Evolutionary conservation across 2,797 vertebrate genomes (phyloP).

Genomic region (Dryobates pubescens): DNA sequence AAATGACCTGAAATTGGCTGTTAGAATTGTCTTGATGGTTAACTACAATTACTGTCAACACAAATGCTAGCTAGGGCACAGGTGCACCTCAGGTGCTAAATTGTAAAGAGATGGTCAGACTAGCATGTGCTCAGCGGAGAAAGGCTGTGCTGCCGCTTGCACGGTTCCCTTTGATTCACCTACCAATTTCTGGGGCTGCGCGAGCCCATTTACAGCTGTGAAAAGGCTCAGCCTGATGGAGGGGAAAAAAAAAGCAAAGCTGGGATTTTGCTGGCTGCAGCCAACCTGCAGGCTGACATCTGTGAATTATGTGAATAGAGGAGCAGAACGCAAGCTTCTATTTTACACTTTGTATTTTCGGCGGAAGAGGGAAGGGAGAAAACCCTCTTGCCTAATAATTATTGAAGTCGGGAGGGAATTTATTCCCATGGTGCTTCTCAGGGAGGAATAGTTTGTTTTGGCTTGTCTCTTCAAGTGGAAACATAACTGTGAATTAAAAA

Average conservation of each 20-base stretch:
- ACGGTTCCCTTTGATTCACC: conserved; percentile 20
- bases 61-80: not conserved
- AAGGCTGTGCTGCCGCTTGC: not conserved
- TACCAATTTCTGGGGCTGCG: conserved; percentile 29
- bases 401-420: conserved; percentile 68
- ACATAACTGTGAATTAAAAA: conserved; percentile 83
- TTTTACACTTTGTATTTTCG: conserved; percentile 57
- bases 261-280: conserved; percentile 51
- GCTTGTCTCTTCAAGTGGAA: conserved; percentile 81
- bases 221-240: conserved; percentile 39
- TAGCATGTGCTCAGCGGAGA: conserved; percentile 5
- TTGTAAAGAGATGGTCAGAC: not conserved
- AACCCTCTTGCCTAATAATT: conserved; percentile 63
- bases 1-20: not conserved
- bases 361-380: conserved; percentile 15
- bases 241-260: conserved; percentile 36
- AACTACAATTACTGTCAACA: not conserved
- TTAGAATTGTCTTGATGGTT: conserved; percentile 5
- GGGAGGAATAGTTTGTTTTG: conserved; percentile 75
- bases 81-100: not conserved
- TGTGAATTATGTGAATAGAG: conserved; percentile 68
- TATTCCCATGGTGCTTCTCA: conserved; percentile 70
- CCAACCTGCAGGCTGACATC: conserved; percentile 56
- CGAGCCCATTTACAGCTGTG: conserved; percentile 37
- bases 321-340: conserved; percentile 33